These are phyloP conservation scores for Lithophane ornitopus DNA, from an alignment of 2,888 invertebrate species.

Conservation along the genomic window DNA sequence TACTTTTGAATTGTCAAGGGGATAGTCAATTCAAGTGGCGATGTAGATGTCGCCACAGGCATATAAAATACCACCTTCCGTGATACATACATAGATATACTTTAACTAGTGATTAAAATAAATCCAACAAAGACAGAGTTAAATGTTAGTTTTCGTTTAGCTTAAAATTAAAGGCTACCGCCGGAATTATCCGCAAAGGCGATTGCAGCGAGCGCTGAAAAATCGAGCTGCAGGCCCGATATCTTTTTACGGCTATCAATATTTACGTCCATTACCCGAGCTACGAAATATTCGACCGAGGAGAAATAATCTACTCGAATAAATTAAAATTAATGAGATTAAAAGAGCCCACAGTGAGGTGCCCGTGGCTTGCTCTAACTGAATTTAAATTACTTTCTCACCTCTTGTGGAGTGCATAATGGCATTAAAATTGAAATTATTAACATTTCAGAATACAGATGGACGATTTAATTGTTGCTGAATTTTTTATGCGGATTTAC, in stretches of 20 bases:
- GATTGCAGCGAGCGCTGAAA: slow-evolving; percentile 29
- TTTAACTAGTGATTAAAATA: not conserved
- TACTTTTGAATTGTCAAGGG: no score
- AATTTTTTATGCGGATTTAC: slow-evolving; percentile 45
- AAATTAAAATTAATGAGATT: slow-evolving; percentile 90
- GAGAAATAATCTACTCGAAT: slow-evolving; percentile 87
- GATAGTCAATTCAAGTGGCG: no score
- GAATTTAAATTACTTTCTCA: slow-evolving; percentile 88
- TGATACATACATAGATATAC: no score
- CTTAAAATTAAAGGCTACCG: not conserved
- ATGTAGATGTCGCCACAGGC: no score
- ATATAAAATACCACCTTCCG: not conserved
- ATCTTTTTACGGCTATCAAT: slow-evolving; percentile 60
- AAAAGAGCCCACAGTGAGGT: slow-evolving; percentile 82
- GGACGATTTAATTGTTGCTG: slow-evolving; percentile 66
- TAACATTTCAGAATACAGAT: slow-evolving; percentile 69
- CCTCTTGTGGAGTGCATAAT: slow-evolving; percentile 88
- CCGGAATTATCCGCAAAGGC: slow-evolving; percentile 10
- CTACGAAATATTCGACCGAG: slow-evolving; percentile 78
- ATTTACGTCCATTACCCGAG: slow-evolving; percentile 58
- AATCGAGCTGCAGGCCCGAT: slow-evolving; percentile 24
- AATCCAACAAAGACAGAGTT: not conserved
- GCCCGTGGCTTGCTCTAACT: slow-evolving; percentile 80
- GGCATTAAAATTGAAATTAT: slow-evolving; percentile 84
- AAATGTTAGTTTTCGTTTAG: slow-evolving; percentile 31